These are phyloP conservation scores for Sthenelais limicola DNA, from an alignment of 2,888 invertebrate species.

Conservation along the genomic window DNA sequence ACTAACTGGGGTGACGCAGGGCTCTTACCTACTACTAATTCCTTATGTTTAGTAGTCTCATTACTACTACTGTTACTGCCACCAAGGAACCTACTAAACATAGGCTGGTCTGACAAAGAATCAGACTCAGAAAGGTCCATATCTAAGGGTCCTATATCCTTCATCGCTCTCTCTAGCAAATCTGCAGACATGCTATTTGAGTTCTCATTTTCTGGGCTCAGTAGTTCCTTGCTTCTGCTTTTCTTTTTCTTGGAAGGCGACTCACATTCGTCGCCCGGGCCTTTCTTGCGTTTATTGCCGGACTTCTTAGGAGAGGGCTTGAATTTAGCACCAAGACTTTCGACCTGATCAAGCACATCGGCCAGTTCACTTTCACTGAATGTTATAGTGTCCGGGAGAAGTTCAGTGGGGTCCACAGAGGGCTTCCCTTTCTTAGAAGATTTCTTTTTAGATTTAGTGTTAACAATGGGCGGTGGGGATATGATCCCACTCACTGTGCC, in stretches of 20 bases:
- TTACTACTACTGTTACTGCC: too few species aligned
- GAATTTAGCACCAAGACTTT: conserved; percentile 55
- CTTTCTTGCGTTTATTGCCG: not conserved
- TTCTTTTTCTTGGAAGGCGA: conserved; percentile 31
- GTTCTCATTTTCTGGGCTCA: not conserved
- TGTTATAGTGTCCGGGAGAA: conserved; percentile 63
- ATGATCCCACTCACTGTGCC: not conserved
- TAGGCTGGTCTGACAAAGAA: not conserved
- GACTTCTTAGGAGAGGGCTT: not conserved
- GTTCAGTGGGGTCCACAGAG: conserved; percentile 27
- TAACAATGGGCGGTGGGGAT: not conserved
- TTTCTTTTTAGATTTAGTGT: not conserved
- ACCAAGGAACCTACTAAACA: not conserved
- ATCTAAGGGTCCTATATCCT: conserved; percentile 37
- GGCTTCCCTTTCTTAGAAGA: not conserved
- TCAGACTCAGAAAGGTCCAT: conserved; percentile 31
- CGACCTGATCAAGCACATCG: conserved; percentile 68
- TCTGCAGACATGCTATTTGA: not conserved
- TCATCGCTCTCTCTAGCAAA: conserved; percentile 34
- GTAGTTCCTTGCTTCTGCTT: not conserved
- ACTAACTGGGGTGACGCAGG: too few species aligned
- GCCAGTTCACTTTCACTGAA: conserved; percentile 65
- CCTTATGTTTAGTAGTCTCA: too few species aligned
- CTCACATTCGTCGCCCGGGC: not conserved
- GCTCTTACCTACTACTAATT: too few species aligned